These are phyloP conservation scores for Pteropus alecto DNA, from an alignment of 2,113 vertebrate genomes.

Conservation along the genomic window DNA sequence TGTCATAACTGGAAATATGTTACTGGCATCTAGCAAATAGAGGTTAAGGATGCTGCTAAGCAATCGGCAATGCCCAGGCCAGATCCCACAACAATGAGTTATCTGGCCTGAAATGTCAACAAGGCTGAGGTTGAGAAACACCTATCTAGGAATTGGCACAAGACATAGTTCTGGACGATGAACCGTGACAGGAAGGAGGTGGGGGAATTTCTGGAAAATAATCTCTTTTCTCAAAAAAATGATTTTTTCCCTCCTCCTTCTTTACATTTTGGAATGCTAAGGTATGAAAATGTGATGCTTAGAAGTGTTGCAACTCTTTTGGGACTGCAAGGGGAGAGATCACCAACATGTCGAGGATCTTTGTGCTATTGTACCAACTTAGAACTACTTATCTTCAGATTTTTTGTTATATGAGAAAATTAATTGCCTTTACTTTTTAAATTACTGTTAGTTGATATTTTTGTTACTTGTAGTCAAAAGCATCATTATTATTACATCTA, in stretches of 20 bases:
- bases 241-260: not conserved
- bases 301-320: not conserved
- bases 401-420: not conserved
- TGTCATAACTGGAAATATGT: not conserved
- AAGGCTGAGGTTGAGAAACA: not conserved
- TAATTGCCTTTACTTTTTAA: not conserved
- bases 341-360: not conserved
- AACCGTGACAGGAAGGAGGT: not conserved
- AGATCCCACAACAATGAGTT: not conserved
- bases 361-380: not conserved
- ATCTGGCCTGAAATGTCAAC: not conserved
- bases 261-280: not conserved
- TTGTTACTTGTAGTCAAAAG: not conserved
- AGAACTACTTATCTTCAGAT: not conserved
- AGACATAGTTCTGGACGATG: not conserved
- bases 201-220: not conserved
- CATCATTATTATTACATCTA: not conserved
- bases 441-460: not conserved
- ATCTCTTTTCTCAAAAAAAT: not conserved
- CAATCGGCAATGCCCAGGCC: not conserved
- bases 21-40: not conserved
- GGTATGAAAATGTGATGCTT: not conserved
- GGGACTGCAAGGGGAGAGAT: not conserved
- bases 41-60: not conserved
- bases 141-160: not conserved